Conservation (phyloP, 1,140 invertebrate species). For the Brachionus manjavacas region DNA sequence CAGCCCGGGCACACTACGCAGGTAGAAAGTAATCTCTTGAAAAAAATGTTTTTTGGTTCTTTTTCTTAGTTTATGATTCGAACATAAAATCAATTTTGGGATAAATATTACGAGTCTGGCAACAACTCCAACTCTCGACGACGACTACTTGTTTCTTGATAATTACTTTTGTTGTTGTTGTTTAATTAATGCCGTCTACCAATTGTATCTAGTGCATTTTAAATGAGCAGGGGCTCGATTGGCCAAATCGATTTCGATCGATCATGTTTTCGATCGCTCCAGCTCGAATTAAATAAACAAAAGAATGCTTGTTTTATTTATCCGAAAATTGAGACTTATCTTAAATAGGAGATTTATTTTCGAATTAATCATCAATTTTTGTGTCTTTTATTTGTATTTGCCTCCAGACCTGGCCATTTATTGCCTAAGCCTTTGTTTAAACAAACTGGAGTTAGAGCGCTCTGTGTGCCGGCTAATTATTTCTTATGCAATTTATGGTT, state of each 20-base stretch:
- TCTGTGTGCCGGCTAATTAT: not conserved
- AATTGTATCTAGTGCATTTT: not conserved
- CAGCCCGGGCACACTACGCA: not conserved
- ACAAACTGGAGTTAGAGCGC: not conserved
- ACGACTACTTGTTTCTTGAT: slow-evolving; percentile 23
- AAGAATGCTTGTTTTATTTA: slow-evolving; percentile 15
- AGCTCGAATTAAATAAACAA: not conserved
- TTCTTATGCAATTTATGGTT: not conserved
- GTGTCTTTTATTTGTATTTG: not conserved
- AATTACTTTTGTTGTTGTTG: slow-evolving; percentile 4
- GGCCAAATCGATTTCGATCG: not conserved
- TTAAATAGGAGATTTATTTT: slow-evolving; percentile 16
- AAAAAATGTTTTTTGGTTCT: not conserved
- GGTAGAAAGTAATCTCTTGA: not conserved
- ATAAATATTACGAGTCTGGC: slow-evolving; percentile 21
- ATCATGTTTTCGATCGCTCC: not conserved
- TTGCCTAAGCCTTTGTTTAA: not conserved
- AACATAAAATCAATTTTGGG: slow-evolving; percentile 4
- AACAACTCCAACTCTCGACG: not conserved
- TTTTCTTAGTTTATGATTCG: slow-evolving; percentile 1
- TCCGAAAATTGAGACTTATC: slow-evolving; percentile 30
- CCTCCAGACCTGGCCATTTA: not conserved
- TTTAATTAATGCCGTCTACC: not conserved
- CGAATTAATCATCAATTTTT: slow-evolving; percentile 11
- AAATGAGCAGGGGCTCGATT: not conserved